phyloP scores from a whole-genome alignment of 2,888 invertebrate species.

The Ypsolopha sequella region DNA sequence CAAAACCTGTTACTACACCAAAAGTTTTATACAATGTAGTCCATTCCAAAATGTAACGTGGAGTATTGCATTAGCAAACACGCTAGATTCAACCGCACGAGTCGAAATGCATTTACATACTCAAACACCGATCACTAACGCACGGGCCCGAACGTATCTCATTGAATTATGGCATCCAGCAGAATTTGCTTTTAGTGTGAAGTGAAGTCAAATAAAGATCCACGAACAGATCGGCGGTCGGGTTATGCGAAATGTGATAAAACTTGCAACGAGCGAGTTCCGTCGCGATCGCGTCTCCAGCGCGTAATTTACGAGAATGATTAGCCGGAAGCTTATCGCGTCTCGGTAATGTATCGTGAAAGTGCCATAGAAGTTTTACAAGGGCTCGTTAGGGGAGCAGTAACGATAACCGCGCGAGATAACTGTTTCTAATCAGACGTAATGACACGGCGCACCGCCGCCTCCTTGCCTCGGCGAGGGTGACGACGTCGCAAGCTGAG shows the following conservation, averaged over 20 bases:
- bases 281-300: constrained; percentile 25
- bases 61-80: constrained; percentile 4
- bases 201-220: constrained; percentile 3
- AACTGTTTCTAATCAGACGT: constrained; percentile 64
- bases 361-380: constrained; percentile 57
- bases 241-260: constrained; percentile 2
- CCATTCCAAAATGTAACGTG: background rate
- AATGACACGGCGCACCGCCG: constrained; percentile 36
- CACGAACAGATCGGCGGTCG: background rate
- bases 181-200: constrained; percentile 1
- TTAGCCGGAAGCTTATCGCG: constrained; percentile 48
- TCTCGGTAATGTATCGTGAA: constrained; percentile 45
- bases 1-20: too few species aligned
- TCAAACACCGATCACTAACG: constrained; percentile 12
- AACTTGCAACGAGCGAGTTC: background rate
- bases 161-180: constrained; percentile 4
- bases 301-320: constrained; percentile 36
- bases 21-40: too few species aligned
- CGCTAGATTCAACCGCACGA: constrained; percentile 5
- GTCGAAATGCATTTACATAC: constrained; percentile 14
- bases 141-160: constrained; percentile 3
- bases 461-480: constrained; percentile 8
- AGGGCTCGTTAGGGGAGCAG: constrained; percentile 54
- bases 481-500: background rate
- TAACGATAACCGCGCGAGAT: constrained; percentile 62